Evolutionary conservation across 2,113 vertebrate species (phyloP).

Genomic region (Elanus axillaris): DNA sequence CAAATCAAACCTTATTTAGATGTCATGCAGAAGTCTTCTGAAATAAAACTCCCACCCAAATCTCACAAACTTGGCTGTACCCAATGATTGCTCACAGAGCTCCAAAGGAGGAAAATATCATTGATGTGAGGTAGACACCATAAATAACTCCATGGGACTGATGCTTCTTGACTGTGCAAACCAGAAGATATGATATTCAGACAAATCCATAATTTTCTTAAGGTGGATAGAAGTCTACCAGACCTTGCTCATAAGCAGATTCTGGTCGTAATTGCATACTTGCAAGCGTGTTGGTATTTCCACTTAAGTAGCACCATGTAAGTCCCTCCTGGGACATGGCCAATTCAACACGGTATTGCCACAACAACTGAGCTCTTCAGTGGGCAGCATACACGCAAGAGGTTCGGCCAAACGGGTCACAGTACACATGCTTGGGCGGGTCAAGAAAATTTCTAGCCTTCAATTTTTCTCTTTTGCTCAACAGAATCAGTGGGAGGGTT

Average conservation of each 20-base stretch:
- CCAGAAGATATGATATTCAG: neutral
- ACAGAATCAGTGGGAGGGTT: neutral
- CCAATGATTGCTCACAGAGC: neutral
- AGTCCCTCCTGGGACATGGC: neutral
- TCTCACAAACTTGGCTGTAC: neutral
- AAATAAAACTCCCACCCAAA: neutral
- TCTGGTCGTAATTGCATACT: neutral
- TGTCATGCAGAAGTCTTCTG: neutral
- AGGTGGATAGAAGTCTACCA: neutral
- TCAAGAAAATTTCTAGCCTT: neutral
- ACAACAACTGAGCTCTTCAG: neutral
- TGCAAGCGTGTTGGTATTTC: neutral
- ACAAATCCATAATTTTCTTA: neutral
- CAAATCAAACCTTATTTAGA: neutral
- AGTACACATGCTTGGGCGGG: neutral
- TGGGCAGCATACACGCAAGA: fast-evolving
- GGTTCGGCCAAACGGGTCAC: neutral
- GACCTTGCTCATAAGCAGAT: neutral
- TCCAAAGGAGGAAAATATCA: neutral
- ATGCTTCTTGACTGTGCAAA: neutral
- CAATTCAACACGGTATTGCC: neutral
- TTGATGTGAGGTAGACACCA: neutral
- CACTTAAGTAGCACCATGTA: neutral
- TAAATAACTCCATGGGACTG: neutral
- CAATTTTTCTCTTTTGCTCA: neutral